Evolutionary conservation across 1,140 invertebrate genomes (phyloP).

Genomic region (Gryon sp.): DNA sequence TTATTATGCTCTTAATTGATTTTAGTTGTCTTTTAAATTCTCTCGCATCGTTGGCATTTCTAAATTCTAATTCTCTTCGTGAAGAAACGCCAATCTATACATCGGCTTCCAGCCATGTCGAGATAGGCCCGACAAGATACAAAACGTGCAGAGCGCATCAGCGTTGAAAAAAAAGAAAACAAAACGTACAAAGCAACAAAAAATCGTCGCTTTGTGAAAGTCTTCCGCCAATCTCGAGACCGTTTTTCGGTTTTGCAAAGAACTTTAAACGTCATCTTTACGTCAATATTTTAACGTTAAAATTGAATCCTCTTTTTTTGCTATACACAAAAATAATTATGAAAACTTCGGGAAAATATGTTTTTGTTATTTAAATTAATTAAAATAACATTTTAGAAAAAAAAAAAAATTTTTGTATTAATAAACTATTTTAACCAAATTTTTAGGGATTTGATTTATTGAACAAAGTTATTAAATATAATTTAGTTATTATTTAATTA

Average conservation of each 20-base stretch:
- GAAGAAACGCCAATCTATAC: slow-evolving; percentile 35
- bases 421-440: too few relatives aligned
- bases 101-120: slow-evolving; percentile 55
- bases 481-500: too few relatives aligned
- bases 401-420: too few relatives aligned
- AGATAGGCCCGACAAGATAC: slow-evolving; percentile 58
- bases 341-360: too few relatives aligned
- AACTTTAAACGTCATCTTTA: neutral
- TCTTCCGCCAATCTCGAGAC: slow-evolving; percentile 26
- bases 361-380: too few relatives aligned
- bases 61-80: slow-evolving; percentile 42
- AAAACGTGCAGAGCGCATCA: slow-evolving; percentile 49
- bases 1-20: slow-evolving; percentile 27
- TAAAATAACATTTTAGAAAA: too few relatives aligned
- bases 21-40: slow-evolving; percentile 25
- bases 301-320: too few relatives aligned
- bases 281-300: slow-evolving; percentile 6
- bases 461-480: too few relatives aligned
- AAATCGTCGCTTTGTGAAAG: slow-evolving; percentile 54
- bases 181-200: too few relatives aligned
- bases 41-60: slow-evolving; percentile 22
- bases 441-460: too few relatives aligned
- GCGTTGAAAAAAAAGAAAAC: slow-evolving; percentile 43
- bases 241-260: too few relatives aligned
- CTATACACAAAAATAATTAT: too few relatives aligned